A percentile compares a stretch with the other conserved stretches of the same genome.
phyloP scores from a whole-genome alignment of 2,113 vertebrate genomes.

The Stegastes partitus region DNA sequence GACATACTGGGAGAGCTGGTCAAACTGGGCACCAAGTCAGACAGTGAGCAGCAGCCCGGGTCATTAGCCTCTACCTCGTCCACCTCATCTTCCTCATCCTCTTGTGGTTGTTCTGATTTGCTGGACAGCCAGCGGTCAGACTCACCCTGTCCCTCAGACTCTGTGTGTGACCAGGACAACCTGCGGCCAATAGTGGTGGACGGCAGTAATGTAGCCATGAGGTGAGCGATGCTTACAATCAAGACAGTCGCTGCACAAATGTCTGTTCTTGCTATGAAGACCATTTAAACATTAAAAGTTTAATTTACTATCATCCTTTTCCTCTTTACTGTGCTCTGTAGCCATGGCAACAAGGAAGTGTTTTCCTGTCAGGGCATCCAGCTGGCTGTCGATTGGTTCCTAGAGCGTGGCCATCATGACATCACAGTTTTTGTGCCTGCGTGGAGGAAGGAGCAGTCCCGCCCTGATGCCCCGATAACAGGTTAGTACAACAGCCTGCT shows the following conservation, averaged over 20 bases:
- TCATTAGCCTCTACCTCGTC: constrained; percentile 81
- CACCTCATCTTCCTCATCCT: constrained; percentile 76
- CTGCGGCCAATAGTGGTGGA: constrained; percentile 95
- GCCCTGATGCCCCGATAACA: constrained; percentile 96
- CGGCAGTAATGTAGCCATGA: constrained; percentile 99
- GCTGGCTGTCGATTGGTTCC: constrained; percentile 97
- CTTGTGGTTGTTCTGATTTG: constrained; percentile 86
- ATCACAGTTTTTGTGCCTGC: constrained; percentile 98
- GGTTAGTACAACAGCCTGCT: constrained; percentile 76
- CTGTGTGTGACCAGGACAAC: constrained; percentile 92
- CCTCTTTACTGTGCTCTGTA: constrained; percentile 71
- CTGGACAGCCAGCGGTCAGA: constrained; percentile 90
- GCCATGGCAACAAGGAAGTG: constrained; percentile 99
- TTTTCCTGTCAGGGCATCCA: constrained; percentile 99
- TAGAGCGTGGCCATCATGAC: constrained; percentile 95
- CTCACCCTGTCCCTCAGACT: constrained; percentile 88
- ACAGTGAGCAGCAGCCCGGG: constrained; percentile 86
- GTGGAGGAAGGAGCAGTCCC: constrained; percentile 97
- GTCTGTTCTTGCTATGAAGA: not conserved
- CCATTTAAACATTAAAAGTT: not conserved
- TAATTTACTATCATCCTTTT: not conserved
- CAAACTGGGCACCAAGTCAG: constrained; percentile 94
- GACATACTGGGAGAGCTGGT: constrained; percentile 98
- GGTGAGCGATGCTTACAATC: constrained; percentile 81
- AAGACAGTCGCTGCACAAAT: no score